phyloP scores from a whole-genome alignment of 2,888 invertebrate genomes.

The Actias luna region DNA sequence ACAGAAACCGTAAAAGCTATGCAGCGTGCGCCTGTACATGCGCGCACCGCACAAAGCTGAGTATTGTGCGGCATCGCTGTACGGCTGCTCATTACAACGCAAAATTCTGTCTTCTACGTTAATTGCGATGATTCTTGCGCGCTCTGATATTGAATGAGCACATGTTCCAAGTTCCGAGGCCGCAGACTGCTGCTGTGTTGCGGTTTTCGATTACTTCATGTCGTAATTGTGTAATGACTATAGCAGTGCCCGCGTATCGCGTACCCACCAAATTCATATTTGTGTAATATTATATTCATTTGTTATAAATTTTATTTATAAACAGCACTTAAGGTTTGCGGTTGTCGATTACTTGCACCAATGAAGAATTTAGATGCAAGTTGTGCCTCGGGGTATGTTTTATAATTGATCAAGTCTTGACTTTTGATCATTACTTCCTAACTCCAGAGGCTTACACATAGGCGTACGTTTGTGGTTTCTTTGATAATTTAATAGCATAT shows the following conservation, averaged over 20 bases:
- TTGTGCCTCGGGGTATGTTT: slow-evolving; percentile 18
- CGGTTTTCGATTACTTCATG: slow-evolving; percentile 68
- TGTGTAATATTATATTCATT: slow-evolving; percentile 43
- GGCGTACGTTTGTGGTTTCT: slow-evolving; percentile 66
- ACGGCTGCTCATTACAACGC: slow-evolving; percentile 55
- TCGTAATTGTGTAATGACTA: slow-evolving; percentile 56
- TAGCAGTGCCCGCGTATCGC: slow-evolving; percentile 38
- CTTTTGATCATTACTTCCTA: slow-evolving; percentile 71
- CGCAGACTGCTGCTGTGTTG: slow-evolving; percentile 62
- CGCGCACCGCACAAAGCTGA: slow-evolving; percentile 39
- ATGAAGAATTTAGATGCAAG: slow-evolving; percentile 27
- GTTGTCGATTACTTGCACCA: slow-evolving; percentile 38
- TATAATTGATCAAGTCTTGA: slow-evolving; percentile 38
- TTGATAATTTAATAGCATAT: slow-evolving; percentile 82
- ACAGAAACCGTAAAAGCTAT: slow-evolving; percentile 76
- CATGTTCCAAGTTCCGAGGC: slow-evolving; percentile 62
- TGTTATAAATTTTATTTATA: slow-evolving; percentile 49
- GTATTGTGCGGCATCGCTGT: slow-evolving; percentile 43
- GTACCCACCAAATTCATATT: slow-evolving; percentile 37
- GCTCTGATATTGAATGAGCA: slow-evolving; percentile 62
- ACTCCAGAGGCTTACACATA: slow-evolving; percentile 52
- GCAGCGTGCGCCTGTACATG: slow-evolving; percentile 38
- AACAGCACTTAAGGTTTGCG: slow-evolving; percentile 50
- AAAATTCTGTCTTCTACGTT: slow-evolving; percentile 49
- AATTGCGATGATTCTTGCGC: slow-evolving; percentile 61